Conservation (phyloP, 2,113 vertebrate genomes). For the Montifringilla adamsi region DNA sequence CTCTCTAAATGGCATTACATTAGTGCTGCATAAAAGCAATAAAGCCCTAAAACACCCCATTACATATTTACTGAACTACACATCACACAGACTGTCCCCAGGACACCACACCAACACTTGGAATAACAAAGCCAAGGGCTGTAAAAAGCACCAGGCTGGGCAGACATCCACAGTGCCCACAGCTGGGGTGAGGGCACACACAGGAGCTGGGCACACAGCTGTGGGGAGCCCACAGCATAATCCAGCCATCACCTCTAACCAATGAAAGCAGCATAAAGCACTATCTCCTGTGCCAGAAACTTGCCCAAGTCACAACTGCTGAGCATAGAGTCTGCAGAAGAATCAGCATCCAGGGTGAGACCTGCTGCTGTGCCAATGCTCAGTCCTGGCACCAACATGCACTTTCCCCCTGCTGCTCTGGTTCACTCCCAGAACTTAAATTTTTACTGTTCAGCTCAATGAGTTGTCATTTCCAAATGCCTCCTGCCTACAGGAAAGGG, state of each 20-base stretch:
- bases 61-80: neutral
- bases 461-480: neutral
- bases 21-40: conserved; percentile 19
- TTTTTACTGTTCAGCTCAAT: neutral
- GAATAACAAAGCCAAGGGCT: neutral
- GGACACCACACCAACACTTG: neutral
- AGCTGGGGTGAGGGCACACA: neutral
- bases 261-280: neutral
- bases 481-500: neutral
- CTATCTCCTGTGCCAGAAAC: neutral
- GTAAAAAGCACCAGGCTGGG: neutral
- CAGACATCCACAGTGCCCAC: neutral
- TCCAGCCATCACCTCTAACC: neutral
- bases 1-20: neutral
- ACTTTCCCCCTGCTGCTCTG: neutral
- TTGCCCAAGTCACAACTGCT: neutral
- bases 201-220: neutral
- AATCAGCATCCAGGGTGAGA: neutral
- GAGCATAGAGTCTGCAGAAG: neutral
- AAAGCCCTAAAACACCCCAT: conserved; percentile 31
- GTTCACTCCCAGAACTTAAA: neutral
- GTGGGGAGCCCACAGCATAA: neutral
- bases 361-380: neutral
- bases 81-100: neutral
- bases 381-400: neutral